A percentile compares a stretch with the other conserved stretches of the same genome.
Conservation (phyloP, 1,140 invertebrate species). For the Brachionus koreanus region DNA sequence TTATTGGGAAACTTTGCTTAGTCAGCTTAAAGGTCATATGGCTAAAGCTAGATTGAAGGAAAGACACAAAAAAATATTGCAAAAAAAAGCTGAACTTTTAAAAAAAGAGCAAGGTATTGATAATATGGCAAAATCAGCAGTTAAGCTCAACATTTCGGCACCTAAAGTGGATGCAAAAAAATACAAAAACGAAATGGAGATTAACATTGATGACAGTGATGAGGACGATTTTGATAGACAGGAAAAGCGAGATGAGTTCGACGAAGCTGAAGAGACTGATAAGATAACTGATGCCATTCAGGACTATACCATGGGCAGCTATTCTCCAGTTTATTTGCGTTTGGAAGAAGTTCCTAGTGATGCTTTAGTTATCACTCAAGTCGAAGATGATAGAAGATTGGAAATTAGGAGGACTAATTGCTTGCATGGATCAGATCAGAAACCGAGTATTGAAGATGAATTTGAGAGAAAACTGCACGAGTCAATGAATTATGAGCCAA, state of each 20-base stretch:
- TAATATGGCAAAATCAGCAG: constrained; percentile 3
- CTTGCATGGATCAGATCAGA: not conserved
- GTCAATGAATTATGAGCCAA: constrained; percentile 16
- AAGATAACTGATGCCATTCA: not conserved
- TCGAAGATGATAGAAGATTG: constrained; percentile 6
- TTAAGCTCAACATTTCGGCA: constrained; percentile 44
- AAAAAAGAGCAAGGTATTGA: constrained; percentile 68
- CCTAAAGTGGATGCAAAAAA: not conserved
- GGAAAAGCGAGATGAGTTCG: not conserved
- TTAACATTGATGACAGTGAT: constrained; percentile 47
- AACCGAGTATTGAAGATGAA: constrained; percentile 24
- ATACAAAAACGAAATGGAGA: constrained; percentile 48
- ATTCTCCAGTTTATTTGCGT: constrained; percentile 16
- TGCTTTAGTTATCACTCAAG: not conserved
- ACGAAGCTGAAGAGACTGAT: constrained; percentile 18
- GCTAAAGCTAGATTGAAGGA: constrained; percentile 83
- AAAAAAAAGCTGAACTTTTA: constrained; percentile 78
- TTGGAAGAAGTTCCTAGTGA: not conserved
- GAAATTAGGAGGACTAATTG: not conserved
- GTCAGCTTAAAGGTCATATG: constrained; percentile 90
- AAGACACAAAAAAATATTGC: constrained; percentile 83
- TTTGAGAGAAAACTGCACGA: constrained; percentile 13
- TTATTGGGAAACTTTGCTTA: constrained; percentile 91
- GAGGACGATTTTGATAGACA: constrained; percentile 13
- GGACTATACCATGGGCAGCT: not conserved